Evolutionary conservation across 1,140 invertebrate genomes (phyloP).

Genomic region (Coptotermes formosanus): DNA sequence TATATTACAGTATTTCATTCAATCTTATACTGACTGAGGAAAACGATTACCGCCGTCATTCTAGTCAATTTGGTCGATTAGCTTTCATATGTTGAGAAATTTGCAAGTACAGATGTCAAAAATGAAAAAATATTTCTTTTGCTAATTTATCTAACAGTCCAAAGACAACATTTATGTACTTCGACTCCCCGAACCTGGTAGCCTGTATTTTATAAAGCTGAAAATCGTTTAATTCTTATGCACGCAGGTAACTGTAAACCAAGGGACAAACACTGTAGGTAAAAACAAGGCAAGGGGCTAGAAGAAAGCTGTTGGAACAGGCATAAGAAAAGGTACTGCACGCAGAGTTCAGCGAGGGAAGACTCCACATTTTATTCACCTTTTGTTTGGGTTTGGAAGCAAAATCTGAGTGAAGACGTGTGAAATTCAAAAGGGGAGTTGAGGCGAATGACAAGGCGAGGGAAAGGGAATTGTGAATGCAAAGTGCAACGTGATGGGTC

Average conservation of each 20-base stretch:
- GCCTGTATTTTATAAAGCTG: not conserved
- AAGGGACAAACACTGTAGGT: not conserved
- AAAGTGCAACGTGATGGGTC: slow-evolving; percentile 14
- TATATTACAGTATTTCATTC: too few relatives aligned
- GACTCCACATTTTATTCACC: not conserved
- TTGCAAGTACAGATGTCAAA: too few relatives aligned
- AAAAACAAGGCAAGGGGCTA: not conserved
- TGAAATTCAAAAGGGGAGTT: not conserved
- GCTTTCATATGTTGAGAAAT: too few relatives aligned
- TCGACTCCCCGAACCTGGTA: not conserved
- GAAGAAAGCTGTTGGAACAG: not conserved
- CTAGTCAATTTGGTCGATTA: too few relatives aligned
- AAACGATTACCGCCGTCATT: too few relatives aligned
- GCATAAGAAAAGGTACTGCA: not conserved
- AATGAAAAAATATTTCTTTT: too few relatives aligned
- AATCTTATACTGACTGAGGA: too few relatives aligned
- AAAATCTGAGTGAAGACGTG: not conserved
- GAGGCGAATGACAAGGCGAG: not conserved
- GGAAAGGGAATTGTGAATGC: not conserved
- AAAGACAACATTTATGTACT: not conserved
- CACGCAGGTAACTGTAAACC: not conserved
- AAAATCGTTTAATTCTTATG: not conserved
- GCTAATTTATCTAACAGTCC: too few relatives aligned
- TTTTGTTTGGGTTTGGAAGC: not conserved
- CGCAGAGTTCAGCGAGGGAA: not conserved